Base-by-base conservation (phyloP, 2,113 vertebrate species). In the Phaetusa simplex region DNA sequence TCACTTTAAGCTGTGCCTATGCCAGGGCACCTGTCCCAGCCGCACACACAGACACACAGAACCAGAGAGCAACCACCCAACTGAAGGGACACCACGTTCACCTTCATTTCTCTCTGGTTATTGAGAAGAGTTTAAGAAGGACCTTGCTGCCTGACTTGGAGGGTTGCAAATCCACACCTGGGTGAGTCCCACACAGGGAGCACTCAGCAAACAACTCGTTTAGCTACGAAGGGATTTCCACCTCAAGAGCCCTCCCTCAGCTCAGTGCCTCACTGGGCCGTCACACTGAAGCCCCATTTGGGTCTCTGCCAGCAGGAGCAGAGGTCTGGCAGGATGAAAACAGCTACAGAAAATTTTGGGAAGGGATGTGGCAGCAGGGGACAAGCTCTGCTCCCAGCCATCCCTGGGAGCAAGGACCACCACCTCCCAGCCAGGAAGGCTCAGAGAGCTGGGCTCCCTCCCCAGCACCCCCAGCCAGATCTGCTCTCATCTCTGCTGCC, bases 21-120 rank as follows among this genome's bases (percentile, higher is more conserved):
- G 22, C 43, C 72, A 83, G 56, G 53, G 14, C 42, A 59, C 21
- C 52, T n/a, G 24, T 45, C 43, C 67, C 32, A 4, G 43, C 47
- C 81, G 23, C 27, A 56, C 17, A 34, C 22, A 17, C 0, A 6
- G 2, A 45, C 0, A 6, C 2, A 56, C 17, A 49, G 58, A 66
- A 58, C 22, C 65, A 52, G 34, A 79, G 61, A 55, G 58, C 21
- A 86, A 26, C 36, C 64, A 34, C 50, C 5, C 32, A 55, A 8
- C 7, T 17, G 16, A 79, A 64, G 13, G 66, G n/a, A 32, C 66
- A 10, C 30, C 76, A 27, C 0, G 1, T 21, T 43, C 53, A 47
- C 34, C 24, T 92, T 62, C 27, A 49, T 6, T 43, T 36, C 72
- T 49, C 72, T 29, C 40, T 9, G 34, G 30, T 19, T 52, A 47